Conservation (phyloP, 2,888 invertebrate genomes). For the Tipula lateralis region DNA sequence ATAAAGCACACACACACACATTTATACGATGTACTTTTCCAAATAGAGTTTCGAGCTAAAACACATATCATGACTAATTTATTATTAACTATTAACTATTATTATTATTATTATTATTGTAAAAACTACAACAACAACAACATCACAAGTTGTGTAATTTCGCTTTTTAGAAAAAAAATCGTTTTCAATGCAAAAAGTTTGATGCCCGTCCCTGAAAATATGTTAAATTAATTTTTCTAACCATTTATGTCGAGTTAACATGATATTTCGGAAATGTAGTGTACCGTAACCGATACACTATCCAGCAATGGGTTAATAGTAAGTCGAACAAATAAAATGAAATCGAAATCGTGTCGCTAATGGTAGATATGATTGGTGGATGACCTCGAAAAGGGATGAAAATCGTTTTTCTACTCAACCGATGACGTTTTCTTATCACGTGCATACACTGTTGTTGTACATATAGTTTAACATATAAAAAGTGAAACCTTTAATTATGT, state of each 20-base stretch:
- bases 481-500: neutral
- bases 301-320: neutral
- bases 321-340: neutral
- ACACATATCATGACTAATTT: conserved; percentile 19
- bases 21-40: neutral
- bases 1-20: neutral
- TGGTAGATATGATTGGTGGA: neutral
- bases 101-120: neutral
- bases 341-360: neutral
- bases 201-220: conserved; percentile 27
- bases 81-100: conserved; percentile 7
- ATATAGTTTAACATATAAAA: neutral
- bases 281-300: neutral
- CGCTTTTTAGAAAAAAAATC: conserved; percentile 19
- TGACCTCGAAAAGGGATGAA: conserved; percentile 9
- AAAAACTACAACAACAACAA: neutral
- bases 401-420: neutral
- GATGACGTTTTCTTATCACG: neutral
- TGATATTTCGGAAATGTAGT: neutral
- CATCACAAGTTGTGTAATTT: conserved; percentile 9
- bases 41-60: neutral
- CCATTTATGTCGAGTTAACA: neutral
- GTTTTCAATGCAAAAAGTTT: conserved; percentile 26
- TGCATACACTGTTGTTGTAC: neutral
- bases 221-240: neutral